These are phyloP conservation scores for Calyptommatus sinebrachiatus DNA, from an alignment of 2,113 vertebrate species.

Conservation along the genomic window DNA sequence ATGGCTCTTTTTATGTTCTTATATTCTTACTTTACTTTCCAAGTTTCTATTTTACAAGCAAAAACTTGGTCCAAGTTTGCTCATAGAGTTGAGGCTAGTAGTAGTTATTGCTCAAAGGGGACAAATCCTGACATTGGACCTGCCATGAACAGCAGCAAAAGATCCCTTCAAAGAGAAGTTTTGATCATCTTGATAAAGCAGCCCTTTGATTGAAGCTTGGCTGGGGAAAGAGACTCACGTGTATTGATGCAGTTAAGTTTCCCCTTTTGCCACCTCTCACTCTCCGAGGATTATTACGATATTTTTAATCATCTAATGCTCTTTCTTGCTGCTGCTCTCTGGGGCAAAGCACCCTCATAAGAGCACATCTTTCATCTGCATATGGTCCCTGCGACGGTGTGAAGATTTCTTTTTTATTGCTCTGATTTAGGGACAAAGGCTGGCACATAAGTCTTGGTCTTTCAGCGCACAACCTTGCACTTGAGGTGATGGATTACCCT, in stretches of 20 bases:
- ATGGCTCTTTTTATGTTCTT: too few relatives aligned
- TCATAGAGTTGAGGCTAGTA: too few relatives aligned
- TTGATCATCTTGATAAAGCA: too few relatives aligned
- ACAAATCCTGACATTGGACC: too few relatives aligned
- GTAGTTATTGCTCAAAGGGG: too few relatives aligned
- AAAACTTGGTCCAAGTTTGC: too few relatives aligned
- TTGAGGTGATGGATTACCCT: constrained; percentile 65
- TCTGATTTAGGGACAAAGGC: constrained; percentile 64
- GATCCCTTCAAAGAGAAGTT: too few relatives aligned
- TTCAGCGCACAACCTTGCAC: constrained; percentile 55
- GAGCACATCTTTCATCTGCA: constrained; percentile 70
- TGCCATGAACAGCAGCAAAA: too few relatives aligned
- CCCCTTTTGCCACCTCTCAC: neutral
- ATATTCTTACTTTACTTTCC: too few relatives aligned
- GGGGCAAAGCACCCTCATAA: constrained; percentile 62
- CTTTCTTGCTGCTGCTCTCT: constrained; percentile 51
- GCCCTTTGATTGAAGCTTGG: too few relatives aligned
- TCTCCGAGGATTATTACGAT: neutral
- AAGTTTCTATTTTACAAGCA: too few relatives aligned
- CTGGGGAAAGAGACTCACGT: too few relatives aligned
- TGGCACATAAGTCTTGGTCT: constrained; percentile 61
- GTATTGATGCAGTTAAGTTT: neutral
- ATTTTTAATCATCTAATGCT: constrained; percentile 14
- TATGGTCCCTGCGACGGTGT: constrained; percentile 63
- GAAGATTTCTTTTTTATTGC: constrained; percentile 61